Percentiles rank a stretch among this genome's conserved stretches.
phyloP scores from a whole-genome alignment of 2,888 invertebrate species.

The Gasteruption jaculator region DNA sequence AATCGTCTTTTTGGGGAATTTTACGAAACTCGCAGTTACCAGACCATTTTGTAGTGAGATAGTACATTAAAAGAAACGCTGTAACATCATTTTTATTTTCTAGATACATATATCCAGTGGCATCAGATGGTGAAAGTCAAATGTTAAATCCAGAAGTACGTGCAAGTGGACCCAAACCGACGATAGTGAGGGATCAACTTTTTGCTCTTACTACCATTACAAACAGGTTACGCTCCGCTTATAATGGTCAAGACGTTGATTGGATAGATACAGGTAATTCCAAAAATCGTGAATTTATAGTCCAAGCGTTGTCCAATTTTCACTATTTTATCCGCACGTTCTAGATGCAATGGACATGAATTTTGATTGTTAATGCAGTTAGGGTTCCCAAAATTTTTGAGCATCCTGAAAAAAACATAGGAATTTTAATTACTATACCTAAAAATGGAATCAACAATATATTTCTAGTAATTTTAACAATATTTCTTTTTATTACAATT shows the following conservation, averaged over 20 bases:
- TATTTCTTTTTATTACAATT: too few relatives aligned
- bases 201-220: slow-evolving; percentile 74
- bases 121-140: slow-evolving; percentile 67
- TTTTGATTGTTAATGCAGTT: too few relatives aligned
- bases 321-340: neutral
- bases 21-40: too few relatives aligned
- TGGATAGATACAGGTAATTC: slow-evolving; percentile 70
- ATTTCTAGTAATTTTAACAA: too few relatives aligned
- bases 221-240: slow-evolving; percentile 79
- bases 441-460: too few relatives aligned
- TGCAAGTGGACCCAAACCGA: slow-evolving; percentile 47
- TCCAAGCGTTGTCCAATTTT: slow-evolving; percentile 6
- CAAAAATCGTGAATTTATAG: too few relatives aligned
- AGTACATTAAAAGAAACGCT: neutral
- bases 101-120: slow-evolving; percentile 63
- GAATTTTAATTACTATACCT: too few relatives aligned
- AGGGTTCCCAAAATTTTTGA: too few relatives aligned
- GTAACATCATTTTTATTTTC: slow-evolving; percentile 6
- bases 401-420: too few relatives aligned
- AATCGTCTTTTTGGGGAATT: slow-evolving; percentile 15
- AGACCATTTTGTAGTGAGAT: too few relatives aligned
- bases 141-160: slow-evolving; percentile 69
- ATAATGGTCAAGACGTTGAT: slow-evolving; percentile 87
- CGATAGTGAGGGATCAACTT: slow-evolving; percentile 67
- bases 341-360: too few relatives aligned